phyloP scores from a whole-genome alignment of 2,888 invertebrate genomes.

The Agrotis ipsilon region DNA sequence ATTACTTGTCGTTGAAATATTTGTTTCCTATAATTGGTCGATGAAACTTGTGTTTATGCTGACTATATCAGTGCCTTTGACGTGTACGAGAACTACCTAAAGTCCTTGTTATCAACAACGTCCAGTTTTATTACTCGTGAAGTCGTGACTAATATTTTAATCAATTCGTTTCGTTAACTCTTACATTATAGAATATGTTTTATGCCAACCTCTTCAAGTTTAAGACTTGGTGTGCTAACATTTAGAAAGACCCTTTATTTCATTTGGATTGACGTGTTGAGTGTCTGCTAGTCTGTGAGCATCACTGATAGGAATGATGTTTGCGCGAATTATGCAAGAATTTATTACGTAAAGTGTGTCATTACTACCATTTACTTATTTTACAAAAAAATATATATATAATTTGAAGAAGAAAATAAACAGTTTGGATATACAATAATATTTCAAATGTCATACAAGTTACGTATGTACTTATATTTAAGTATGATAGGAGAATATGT shows the following conservation, averaged over 20 bases:
- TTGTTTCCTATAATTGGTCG: slow-evolving; percentile 32
- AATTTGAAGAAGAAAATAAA: slow-evolving; percentile 49
- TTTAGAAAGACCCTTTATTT: slow-evolving; percentile 53
- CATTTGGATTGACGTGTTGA: slow-evolving; percentile 72
- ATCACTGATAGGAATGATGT: slow-evolving; percentile 90
- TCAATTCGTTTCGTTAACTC: slow-evolving; percentile 56
- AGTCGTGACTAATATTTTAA: slow-evolving; percentile 61
- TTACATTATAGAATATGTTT: slow-evolving; percentile 37
- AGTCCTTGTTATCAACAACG: slow-evolving; percentile 58
- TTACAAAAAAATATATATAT: slow-evolving; percentile 67
- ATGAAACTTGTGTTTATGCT: slow-evolving; percentile 58
- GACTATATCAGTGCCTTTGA: slow-evolving; percentile 78
- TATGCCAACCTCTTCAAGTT: slow-evolving; percentile 41
- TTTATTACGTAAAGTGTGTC: slow-evolving; percentile 81
- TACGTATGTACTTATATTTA: slow-evolving; percentile 79
- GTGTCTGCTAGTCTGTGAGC: slow-evolving; percentile 90
- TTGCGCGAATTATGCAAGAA: slow-evolving; percentile 90
- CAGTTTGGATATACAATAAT: slow-evolving; percentile 71
- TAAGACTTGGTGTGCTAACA: slow-evolving; percentile 45
- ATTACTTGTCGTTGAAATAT: slow-evolving; percentile 15
- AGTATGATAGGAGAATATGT: slow-evolving; percentile 90
- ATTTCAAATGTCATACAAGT: slow-evolving; percentile 72
- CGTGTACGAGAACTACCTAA: slow-evolving; percentile 66
- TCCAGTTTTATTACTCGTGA: slow-evolving; percentile 55
- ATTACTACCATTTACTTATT: slow-evolving; percentile 68